Evolutionary conservation across 2,113 vertebrate species (phyloP).

Genomic region (Engraulis encrasicolus): DNA sequence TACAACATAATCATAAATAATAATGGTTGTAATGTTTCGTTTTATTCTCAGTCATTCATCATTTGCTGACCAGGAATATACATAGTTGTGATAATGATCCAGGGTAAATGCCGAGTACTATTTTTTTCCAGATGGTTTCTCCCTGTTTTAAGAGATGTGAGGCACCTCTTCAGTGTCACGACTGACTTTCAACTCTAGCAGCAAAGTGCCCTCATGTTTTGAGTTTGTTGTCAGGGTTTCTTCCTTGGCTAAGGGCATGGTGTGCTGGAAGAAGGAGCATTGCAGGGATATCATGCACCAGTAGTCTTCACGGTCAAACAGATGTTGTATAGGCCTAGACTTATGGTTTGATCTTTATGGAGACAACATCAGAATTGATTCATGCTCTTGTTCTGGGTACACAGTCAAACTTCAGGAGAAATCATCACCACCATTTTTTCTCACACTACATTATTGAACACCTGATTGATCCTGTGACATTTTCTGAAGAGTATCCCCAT

Average conservation of each 20-base stretch:
- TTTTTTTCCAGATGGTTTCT: neutral
- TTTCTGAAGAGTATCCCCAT: neutral
- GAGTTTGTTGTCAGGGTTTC: neutral
- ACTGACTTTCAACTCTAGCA: neutral
- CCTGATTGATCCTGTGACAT: neutral
- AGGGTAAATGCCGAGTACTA: neutral
- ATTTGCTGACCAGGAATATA: neutral
- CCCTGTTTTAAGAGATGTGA: neutral
- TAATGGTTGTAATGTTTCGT: too few relatives aligned
- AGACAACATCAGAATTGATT: neutral
- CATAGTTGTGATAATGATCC: neutral
- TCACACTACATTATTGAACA: neutral
- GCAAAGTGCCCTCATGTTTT: neutral
- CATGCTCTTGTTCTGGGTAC: neutral
- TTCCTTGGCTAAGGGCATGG: neutral
- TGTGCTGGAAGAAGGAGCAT: neutral
- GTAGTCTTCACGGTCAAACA: neutral
- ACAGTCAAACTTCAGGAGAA: neutral
- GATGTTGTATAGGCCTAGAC: neutral
- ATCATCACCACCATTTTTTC: neutral
- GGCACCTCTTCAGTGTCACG: neutral
- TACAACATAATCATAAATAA: neutral
- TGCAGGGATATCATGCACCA: neutral
- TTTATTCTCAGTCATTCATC: neutral
- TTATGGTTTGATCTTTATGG: neutral